Percentiles rank a stretch among this genome's conserved stretches.
Conservation (phyloP, 2,888 invertebrate species). For the Glyphotaelius pellucidus region DNA sequence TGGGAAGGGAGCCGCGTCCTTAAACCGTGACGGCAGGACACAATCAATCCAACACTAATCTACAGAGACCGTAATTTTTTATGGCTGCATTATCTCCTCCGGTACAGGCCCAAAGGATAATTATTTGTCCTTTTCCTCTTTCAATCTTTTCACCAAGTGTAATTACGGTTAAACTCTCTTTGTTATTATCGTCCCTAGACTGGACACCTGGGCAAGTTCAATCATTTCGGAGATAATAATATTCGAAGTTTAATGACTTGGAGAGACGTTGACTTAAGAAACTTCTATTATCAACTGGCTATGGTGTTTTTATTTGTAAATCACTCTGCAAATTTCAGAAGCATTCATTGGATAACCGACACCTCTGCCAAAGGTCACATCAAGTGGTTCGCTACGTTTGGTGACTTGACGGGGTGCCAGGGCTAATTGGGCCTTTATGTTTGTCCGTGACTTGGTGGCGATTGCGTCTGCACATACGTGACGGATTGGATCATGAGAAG, state of each 20-base stretch:
- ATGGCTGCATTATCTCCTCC: neutral
- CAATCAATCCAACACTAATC: neutral
- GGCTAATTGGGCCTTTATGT: no score
- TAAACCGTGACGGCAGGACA: neutral
- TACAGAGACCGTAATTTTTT: neutral
- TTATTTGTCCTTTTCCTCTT: slow-evolving; percentile 9
- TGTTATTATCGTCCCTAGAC: neutral
- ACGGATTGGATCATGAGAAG: no score
- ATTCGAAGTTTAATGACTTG: neutral
- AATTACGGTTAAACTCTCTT: neutral
- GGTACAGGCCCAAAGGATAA: neutral
- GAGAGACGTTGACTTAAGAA: neutral
- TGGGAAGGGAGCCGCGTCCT: neutral
- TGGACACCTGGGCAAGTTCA: neutral
- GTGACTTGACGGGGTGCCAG: no score
- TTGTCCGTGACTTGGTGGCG: no score
- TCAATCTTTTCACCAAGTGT: neutral
- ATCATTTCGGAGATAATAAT: neutral
- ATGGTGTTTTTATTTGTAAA: neutral
- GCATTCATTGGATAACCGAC: no score
- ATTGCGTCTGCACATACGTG: no score
- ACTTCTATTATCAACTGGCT: neutral
- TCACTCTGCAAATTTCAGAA: no score
- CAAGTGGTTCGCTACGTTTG: no score
- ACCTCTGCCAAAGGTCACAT: no score